phyloP scores from a whole-genome alignment of 2,888 invertebrate species.

The Iselma pallidipennis region DNA sequence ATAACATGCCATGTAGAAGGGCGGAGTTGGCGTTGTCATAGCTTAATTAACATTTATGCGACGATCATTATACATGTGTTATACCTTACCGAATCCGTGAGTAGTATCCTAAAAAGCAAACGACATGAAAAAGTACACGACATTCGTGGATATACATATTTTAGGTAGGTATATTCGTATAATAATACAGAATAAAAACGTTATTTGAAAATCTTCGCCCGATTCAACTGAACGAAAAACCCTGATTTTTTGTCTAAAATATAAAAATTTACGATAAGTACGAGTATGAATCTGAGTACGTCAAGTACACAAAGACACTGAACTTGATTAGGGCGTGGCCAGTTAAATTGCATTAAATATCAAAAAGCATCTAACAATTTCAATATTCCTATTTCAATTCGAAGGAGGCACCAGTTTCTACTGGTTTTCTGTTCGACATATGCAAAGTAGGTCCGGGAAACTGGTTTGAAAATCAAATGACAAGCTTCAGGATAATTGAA shows the following conservation, averaged over 20 bases:
- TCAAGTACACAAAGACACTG: too few species aligned
- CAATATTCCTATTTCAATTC: conserved; percentile 22
- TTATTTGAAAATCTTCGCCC: too few species aligned
- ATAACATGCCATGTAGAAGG: conserved; percentile 14
- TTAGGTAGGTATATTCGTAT: too few species aligned
- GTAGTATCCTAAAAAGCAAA: conserved; percentile 26
- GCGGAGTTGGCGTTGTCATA: conserved; percentile 30
- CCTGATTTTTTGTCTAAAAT: too few species aligned
- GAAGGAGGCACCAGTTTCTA: conserved; percentile 8
- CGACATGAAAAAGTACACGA: too few species aligned
- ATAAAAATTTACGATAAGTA: too few species aligned
- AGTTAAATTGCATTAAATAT: conserved; percentile 9
- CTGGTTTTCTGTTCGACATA: conserved; percentile 33
- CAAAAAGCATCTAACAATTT: conserved; percentile 20
- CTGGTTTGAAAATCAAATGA: conserved; percentile 48
- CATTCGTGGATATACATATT: too few species aligned
- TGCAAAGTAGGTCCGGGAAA: conserved; percentile 36
- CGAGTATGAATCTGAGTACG: too few species aligned
- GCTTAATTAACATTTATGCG: conserved; percentile 43
- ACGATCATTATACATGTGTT: conserved; percentile 40
- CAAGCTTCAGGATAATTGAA: conserved; percentile 47
- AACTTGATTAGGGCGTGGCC: conserved; percentile 11
- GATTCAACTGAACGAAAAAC: too few species aligned
- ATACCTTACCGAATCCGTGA: conserved; percentile 30
- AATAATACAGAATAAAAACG: too few species aligned